Evolutionary conservation across 2,797 vertebrate species (phyloP).

Genomic region (Myotis pilosus): DNA sequence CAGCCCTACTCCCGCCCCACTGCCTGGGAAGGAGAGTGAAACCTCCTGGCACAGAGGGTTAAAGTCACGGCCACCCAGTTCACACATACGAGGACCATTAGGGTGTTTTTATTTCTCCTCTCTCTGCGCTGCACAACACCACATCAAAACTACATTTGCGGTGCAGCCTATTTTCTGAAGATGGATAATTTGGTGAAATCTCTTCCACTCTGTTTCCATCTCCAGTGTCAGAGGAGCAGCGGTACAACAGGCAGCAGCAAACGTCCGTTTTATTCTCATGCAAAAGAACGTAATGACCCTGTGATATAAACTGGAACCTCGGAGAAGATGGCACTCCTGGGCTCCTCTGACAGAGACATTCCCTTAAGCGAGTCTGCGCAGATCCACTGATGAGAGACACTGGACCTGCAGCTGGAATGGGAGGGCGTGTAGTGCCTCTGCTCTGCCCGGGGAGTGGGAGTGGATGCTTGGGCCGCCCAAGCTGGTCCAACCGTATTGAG

Average conservation of each 20-base stretch:
- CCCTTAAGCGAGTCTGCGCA: conserved; percentile 36
- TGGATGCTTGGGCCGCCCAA: not conserved
- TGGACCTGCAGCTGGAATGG: not conserved
- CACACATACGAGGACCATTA: conserved; percentile 47
- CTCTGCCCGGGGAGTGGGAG: not conserved
- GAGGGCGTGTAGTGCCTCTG: not conserved
- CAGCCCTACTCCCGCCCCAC: too few relatives aligned
- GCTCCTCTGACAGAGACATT: conserved; percentile 55
- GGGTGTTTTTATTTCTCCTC: conserved; percentile 62
- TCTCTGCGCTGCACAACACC: conserved; percentile 56
- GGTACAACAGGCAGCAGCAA: conserved; percentile 63
- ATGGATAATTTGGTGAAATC: conserved; percentile 81
- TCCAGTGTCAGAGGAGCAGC: conserved; percentile 73
- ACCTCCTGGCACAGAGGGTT: not conserved
- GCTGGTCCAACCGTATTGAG: not conserved
- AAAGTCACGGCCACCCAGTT: not conserved
- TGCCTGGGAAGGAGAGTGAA: not conserved
- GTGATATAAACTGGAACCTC: conserved; percentile 80
- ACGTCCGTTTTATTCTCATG: conserved; percentile 83
- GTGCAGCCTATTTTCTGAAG: conserved; percentile 70
- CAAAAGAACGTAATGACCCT: conserved; percentile 77
- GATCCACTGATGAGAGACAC: not conserved
- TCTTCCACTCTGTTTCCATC: conserved; percentile 77
- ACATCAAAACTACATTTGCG: conserved; percentile 79
- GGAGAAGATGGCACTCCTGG: conserved; percentile 59